Base-by-base conservation (phyloP, 1,140 invertebrate species). In the Atta texana region DNA sequence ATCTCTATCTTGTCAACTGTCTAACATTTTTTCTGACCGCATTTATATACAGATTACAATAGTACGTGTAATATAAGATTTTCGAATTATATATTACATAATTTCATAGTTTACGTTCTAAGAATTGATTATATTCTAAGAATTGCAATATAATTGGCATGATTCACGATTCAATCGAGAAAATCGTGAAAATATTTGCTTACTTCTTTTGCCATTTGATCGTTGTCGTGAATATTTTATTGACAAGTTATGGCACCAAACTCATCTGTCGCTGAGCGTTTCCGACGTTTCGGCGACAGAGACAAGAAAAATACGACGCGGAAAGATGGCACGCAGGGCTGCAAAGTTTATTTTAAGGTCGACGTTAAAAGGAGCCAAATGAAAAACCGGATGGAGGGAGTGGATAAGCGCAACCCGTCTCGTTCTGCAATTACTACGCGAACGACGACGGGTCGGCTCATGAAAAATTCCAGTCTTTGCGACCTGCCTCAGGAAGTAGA, bases 321-420 rank as follows among this genome's bases (percentile, higher is more conserved):
- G 69, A 84, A 84, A 75, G 51, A 77, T 53, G 72, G 44, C 74
- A 76, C 61, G 81, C 74, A 76, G 89, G 78, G 78, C 90, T 91
- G 80, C 90, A 82, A 89, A 91, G 90, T 91, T 91, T 91, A 91
- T 91, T 91, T 91, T 91, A 90, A 91, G 90, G 90, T 91, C 84
- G 91, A 88, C 75, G 69, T 85, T 91, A 91, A 91, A 91, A 91
- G 82, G 74, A 89, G 87, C 72, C 80, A 91, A 91, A 91, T 91
- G 88, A 91, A 91, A 91, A 91, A 90, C 88, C 90, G 88, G 90
- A 91, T 87, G 88, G 78, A 82, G 75, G 82, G 80, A 88, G 86
- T 84, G 53, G 75, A 59, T 77, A 84, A 76, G 84, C 51, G 31
- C 77, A 71, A 84, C 77, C 55, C 61, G 78, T 75, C 72, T 64